A percentile compares a stretch with the other conserved stretches of the same genome.
phyloP scores from a whole-genome alignment of 2,797 vertebrate species.

The Leuciscus waleckii region DNA sequence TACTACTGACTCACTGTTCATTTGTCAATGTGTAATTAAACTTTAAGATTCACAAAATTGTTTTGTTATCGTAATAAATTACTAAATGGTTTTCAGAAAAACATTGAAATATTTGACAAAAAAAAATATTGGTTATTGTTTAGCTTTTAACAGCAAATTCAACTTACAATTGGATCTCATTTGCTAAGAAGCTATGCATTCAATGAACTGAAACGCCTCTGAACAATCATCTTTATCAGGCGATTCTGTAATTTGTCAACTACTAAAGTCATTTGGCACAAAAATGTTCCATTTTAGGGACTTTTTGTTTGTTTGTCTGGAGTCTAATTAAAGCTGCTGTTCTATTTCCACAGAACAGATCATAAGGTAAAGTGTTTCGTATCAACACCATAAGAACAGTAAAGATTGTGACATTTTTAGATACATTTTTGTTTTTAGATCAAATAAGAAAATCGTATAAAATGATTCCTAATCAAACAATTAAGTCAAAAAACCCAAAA shows the following conservation, averaged over 20 bases:
- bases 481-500: background rate
- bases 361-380: background rate
- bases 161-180: too few species aligned
- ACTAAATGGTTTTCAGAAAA: background rate
- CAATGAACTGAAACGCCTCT: background rate
- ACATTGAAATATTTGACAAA: background rate
- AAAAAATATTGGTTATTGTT: background rate
- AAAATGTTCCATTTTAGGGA: background rate
- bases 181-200: background rate
- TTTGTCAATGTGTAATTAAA: background rate
- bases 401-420: background rate
- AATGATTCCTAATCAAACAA: background rate
- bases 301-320: background rate
- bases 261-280: too few species aligned
- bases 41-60: background rate
- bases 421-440: background rate
- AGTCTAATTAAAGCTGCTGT: background rate
- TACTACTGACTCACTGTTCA: background rate
- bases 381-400: background rate
- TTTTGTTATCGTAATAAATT: background rate
- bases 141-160: background rate
- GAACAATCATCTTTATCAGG: background rate
- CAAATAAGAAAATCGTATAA: background rate
- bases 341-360: background rate
- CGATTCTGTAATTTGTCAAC: background rate